A percentile compares a stretch with the other conserved stretches of the same genome.
These are phyloP conservation scores for Brenthis ino DNA, from an alignment of 2,888 invertebrate genomes.

Conservation along the genomic window DNA sequence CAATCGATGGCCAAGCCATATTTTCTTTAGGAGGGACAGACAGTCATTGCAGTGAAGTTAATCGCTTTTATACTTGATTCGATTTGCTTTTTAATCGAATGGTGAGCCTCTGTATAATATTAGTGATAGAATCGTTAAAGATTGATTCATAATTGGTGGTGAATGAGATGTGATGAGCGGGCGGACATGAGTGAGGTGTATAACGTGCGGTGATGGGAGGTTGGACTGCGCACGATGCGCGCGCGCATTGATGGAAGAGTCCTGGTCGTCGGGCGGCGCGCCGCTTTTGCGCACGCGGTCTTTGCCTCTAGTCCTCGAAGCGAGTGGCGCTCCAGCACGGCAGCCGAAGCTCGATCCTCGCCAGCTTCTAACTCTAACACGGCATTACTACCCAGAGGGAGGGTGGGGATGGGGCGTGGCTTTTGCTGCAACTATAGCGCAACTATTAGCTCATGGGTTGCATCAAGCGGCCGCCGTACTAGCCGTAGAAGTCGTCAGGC, in stretches of 20 bases:
- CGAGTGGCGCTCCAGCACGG: slow-evolving; percentile 73
- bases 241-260: slow-evolving; percentile 79
- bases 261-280: slow-evolving; percentile 82
- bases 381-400: slow-evolving; percentile 93
- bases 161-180: slow-evolving; percentile 48
- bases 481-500: slow-evolving; percentile 81
- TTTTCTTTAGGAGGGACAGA: slow-evolving; percentile 38
- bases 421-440: slow-evolving; percentile 86
- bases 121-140: slow-evolving; percentile 16
- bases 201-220: slow-evolving; percentile 66
- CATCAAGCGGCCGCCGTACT: slow-evolving; percentile 86
- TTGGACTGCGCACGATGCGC: slow-evolving; percentile 72
- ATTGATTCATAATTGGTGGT: slow-evolving; percentile 1
- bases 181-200: slow-evolving; percentile 66
- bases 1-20: slow-evolving; percentile 40
- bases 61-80: slow-evolving; percentile 23
- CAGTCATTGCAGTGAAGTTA: slow-evolving; percentile 32
- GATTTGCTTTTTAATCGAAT: slow-evolving; percentile 35
- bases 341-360: slow-evolving; percentile 79
- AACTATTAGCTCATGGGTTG: slow-evolving; percentile 88
- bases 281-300: slow-evolving; percentile 86
- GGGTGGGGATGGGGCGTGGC: slow-evolving; percentile 94
- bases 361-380: slow-evolving; percentile 85
- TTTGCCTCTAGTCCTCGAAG: slow-evolving; percentile 84
- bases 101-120: slow-evolving; percentile 35